Percentiles rank a stretch among this genome's conserved stretches.
Evolutionary conservation across 2,888 invertebrate species (phyloP).

Genomic region (Blera fallax): DNA sequence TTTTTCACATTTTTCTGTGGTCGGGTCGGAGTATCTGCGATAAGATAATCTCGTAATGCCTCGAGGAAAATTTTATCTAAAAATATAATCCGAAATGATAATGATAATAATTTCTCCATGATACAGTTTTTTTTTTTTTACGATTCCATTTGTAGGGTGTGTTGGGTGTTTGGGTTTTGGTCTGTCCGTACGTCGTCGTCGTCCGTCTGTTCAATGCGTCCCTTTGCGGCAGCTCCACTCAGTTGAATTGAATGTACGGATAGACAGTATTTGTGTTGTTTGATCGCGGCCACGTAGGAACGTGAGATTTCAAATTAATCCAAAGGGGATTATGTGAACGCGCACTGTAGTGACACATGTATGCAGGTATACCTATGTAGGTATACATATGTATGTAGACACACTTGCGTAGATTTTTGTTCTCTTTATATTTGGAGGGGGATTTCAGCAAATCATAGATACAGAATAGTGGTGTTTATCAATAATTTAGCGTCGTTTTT

Average conservation of each 20-base stretch:
- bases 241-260: neutral
- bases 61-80: conserved; percentile 63
- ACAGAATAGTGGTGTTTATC: conserved; percentile 46
- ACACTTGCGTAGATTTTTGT: conserved; percentile 40
- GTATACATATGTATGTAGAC: neutral
- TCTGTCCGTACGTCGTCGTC: too few relatives aligned
- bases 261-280: conserved; percentile 23
- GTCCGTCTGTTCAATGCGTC: neutral
- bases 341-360: conserved; percentile 63
- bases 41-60: conserved; percentile 67
- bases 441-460: conserved; percentile 57
- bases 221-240: conserved; percentile 30
- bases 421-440: conserved; percentile 36
- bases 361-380: neutral
- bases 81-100: conserved; percentile 70
- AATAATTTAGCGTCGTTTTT: conserved; percentile 35
- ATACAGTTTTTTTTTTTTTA: neutral
- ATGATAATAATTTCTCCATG: conserved; percentile 63
- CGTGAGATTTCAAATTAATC: conserved; percentile 68
- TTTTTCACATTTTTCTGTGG: neutral
- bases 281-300: conserved; percentile 63
- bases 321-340: conserved; percentile 67
- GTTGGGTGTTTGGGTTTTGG: neutral
- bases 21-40: conserved; percentile 40
- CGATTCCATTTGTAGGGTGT: neutral